Conservation (phyloP, 2,113 vertebrate genomes). For the Hassar affinis region DNA sequence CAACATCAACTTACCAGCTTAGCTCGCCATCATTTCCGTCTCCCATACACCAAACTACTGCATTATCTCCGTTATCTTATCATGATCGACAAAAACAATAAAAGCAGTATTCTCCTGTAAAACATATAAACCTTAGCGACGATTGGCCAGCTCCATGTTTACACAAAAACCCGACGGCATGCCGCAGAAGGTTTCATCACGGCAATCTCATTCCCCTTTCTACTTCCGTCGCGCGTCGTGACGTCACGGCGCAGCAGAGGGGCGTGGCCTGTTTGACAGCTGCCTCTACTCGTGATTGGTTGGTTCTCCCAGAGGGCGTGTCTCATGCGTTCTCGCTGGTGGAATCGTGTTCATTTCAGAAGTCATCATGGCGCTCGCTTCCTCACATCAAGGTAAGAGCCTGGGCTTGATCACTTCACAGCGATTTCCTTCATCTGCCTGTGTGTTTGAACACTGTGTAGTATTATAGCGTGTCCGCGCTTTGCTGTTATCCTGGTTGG, state of each 20-base stretch:
- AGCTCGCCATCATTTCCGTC: slow-evolving; percentile 17
- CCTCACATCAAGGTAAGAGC: slow-evolving; percentile 68
- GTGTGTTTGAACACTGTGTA: background rate
- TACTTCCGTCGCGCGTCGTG: slow-evolving; percentile 39
- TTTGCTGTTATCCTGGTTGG: background rate
- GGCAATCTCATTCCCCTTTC: too few relatives aligned
- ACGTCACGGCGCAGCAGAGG: background rate
- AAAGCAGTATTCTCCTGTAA: background rate
- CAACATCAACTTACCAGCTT: slow-evolving; percentile 40
- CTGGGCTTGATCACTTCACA: background rate
- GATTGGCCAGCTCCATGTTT: background rate
- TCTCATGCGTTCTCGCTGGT: slow-evolving; percentile 23
- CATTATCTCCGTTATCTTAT: background rate
- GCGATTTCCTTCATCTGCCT: too few relatives aligned
- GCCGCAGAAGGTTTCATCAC: background rate
- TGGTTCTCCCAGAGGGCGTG: background rate
- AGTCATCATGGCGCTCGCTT: slow-evolving; percentile 76
- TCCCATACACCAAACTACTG: background rate
- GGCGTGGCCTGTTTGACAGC: background rate
- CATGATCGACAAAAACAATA: background rate
- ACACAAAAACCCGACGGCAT: background rate
- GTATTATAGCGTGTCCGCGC: background rate
- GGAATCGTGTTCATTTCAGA: slow-evolving; percentile 70
- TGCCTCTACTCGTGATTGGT: slow-evolving; percentile 60
- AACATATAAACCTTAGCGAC: background rate